Conservation (phyloP, 2,888 invertebrate species). For the Drosophila lacicola region DNA sequence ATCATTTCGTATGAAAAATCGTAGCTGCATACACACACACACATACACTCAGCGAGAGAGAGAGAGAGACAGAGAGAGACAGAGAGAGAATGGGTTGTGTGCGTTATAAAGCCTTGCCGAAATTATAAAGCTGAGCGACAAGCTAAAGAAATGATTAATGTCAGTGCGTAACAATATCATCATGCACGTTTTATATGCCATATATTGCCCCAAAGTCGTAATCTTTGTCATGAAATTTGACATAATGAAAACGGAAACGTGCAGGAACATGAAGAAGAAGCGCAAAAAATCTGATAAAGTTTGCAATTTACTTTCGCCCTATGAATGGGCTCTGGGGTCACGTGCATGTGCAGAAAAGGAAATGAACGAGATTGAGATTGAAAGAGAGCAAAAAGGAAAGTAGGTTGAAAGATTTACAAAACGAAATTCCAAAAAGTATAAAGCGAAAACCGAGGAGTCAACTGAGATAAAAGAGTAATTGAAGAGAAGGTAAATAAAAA, state of each 20-base stretch:
- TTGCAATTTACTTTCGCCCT: constrained; percentile 54
- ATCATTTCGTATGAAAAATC: constrained; percentile 77
- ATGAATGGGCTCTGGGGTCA: constrained; percentile 40
- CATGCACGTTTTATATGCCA: constrained; percentile 40
- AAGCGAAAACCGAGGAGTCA: not conserved
- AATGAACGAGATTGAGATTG: constrained; percentile 23
- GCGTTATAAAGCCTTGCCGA: constrained; percentile 55
- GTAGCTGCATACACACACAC: constrained; percentile 56
- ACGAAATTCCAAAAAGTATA: constrained; percentile 6
- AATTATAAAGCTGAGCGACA: constrained; percentile 70
- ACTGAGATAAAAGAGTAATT: not conserved
- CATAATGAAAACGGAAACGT: constrained; percentile 65
- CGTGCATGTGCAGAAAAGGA: constrained; percentile 32
- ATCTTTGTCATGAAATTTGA: constrained; percentile 64
- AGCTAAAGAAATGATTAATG: constrained; percentile 72
- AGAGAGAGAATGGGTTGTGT: not conserved
- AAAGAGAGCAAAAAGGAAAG: constrained; percentile 38
- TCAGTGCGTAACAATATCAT: constrained; percentile 53
- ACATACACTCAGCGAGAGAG: constrained; percentile 2
- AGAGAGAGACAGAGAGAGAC: too few relatives aligned
- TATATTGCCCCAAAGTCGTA: constrained; percentile 39
- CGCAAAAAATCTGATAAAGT: constrained; percentile 42
- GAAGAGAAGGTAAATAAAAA: not conserved
- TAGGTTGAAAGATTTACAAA: constrained; percentile 25
- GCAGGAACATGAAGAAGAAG: constrained; percentile 6